phyloP scores from a whole-genome alignment of 2,888 invertebrate species.

The Microplitis manilae region DNA sequence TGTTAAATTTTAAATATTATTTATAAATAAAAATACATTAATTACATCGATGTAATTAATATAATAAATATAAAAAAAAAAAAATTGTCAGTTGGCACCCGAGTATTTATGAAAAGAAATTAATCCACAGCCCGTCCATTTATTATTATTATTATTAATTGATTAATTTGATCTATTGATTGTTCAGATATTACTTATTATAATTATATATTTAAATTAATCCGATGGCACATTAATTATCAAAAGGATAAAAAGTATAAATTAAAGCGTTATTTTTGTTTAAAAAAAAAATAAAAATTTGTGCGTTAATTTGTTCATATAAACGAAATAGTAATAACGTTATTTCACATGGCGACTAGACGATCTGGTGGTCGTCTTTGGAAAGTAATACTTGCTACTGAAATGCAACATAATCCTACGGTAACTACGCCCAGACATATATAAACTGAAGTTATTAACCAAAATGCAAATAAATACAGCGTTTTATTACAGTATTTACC shows the following conservation, averaged over 20 bases:
- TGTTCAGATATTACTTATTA: no score
- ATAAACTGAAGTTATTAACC: conserved; percentile 79
- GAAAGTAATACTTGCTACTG: conserved; percentile 72
- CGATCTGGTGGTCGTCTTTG: conserved; percentile 61
- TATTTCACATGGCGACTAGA: conserved; percentile 31
- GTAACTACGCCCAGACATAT: conserved; percentile 74
- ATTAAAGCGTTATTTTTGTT: neutral
- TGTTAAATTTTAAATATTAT: neutral
- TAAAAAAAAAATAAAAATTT: neutral
- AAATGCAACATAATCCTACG: conserved; percentile 75
- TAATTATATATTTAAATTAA: neutral
- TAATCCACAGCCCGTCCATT: neutral
- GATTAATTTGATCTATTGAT: neutral
- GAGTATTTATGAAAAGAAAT: neutral
- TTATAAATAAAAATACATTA: neutral
- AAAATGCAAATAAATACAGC: conserved; percentile 81
- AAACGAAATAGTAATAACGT: neutral
- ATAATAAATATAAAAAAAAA: neutral
- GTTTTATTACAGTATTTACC: conserved; percentile 78
- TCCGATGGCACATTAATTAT: neutral
- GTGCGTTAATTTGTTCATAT: neutral
- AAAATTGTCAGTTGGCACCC: neutral
- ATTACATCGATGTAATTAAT: neutral
- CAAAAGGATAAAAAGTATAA: neutral
- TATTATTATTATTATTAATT: neutral